phyloP scores from a whole-genome alignment of 2,113 vertebrate species.

The Elgaria multicarinata region DNA sequence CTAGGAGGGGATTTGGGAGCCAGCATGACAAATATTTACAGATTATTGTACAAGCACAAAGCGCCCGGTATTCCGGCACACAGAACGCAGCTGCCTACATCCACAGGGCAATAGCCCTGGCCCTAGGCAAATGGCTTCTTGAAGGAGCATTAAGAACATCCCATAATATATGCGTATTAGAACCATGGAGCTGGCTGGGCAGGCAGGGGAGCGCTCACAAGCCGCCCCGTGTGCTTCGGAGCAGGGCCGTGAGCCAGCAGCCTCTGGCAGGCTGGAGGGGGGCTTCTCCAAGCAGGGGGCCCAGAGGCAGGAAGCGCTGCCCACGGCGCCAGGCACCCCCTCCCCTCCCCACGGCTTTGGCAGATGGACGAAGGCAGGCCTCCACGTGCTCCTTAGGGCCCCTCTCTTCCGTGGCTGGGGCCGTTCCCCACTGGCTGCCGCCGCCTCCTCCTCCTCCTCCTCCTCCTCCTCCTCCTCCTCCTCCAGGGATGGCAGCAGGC shows the following conservation, averaged over 20 bases:
- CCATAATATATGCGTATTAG: neutral
- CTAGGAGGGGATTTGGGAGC: conserved; percentile 24
- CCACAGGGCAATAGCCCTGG: neutral
- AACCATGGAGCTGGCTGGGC: neutral
- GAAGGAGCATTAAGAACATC: neutral
- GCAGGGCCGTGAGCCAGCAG: too few species aligned
- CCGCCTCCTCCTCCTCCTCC: too few species aligned
- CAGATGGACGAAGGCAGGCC: too few species aligned
- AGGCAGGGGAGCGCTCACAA: neutral
- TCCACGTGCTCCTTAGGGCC: neutral
- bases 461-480: too few species aligned
- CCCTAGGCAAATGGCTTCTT: neutral
- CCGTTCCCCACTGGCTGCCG: neutral
- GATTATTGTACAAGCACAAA: neutral
- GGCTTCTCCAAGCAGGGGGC: too few species aligned
- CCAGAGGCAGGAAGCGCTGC: too few species aligned
- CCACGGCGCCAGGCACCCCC: too few species aligned
- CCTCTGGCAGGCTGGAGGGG: neutral
- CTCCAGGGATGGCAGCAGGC: too few species aligned
- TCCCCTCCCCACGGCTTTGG: neutral
- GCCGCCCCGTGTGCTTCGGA: neutral
- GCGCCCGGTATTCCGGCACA: neutral
- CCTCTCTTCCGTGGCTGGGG: neutral
- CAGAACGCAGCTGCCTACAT: conserved; percentile 13
- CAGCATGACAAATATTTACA: conserved; percentile 63